Base-by-base conservation (phyloP, 2,113 vertebrate species). In the Turnix velox region DNA sequence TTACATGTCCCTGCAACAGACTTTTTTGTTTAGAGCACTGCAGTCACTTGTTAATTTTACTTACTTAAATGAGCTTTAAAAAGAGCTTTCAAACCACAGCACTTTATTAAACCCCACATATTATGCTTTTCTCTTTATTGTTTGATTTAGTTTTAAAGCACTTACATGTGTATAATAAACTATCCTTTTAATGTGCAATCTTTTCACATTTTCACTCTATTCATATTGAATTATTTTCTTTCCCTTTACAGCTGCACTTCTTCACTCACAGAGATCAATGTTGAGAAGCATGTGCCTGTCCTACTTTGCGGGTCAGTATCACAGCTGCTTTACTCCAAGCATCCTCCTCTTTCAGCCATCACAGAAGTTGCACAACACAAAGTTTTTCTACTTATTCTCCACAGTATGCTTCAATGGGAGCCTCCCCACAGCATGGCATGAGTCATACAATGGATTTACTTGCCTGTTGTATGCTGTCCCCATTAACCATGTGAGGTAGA, bases 401-500 rank as follows among this genome's bases (percentile, higher is more conserved):
- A 33, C 18, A 27, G 18, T 2, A 19, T 6, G 5, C 16, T 40
- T 45, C 22, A 52, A 25, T 3, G 15, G 5, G 23, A 40, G 3
- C 52, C 71, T 58, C 58, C 35, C 62, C 65, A 20, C 15, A 7
- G 27, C 3, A 4, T 2, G 4, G 23, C 31, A 19, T 0, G 37
- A 12, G 10, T 9, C 11, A 16, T 6, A 10, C 18, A 5, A 12
- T 0, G 14, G 49, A 14, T 48, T 27, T 4, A 87, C 96, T 97
- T 94, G 97, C 98, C 97, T 97, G 98, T 51, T 98, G 96, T 35
- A 97, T 97, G 95, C 95, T 96, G 80, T 98, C 97, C 87, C 97
- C 97, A 49, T 95, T 98, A 51, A 98, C 97, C 97, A 98, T 91
- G 66, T 98, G 98, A 95, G 97, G 96, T 95, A 98, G 89, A 59